Base-by-base conservation (phyloP, 2,113 vertebrate genomes). In the Apaloderma vittatum region DNA sequence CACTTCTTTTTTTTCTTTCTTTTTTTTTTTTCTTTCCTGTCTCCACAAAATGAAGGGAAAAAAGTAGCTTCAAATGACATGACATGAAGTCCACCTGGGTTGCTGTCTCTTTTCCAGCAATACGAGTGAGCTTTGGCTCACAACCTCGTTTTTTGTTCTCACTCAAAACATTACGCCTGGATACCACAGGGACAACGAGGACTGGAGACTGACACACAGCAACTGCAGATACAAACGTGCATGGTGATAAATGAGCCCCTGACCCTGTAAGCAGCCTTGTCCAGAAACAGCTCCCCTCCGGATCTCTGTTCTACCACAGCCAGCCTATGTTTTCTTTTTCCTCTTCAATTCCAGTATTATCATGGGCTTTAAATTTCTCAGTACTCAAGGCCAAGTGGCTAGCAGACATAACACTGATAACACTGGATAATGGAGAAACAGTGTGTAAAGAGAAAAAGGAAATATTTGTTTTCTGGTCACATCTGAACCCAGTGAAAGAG, bases 361-460 rank as follows among this genome's bases (percentile, higher is more conserved):
- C 23, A 26, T 19, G 24, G 36, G 8, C 30, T 91, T 90, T 58
- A 55, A 36, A 22, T 80, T 87, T 74, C 65, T 77, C 48, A 48
- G 0, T 74, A 65, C 46, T 92, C 52, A 83, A 95, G 57, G 61
- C 8, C 54, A 67, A 78, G 32, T 8, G 5, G 36, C 46, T 63
- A 59, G 55, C 59, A 91, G 90, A 88, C 92, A 86, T 70, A 97
- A 93, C 74, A 81, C 3, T 81, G 80, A 88, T 90, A 97, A 58
- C 15, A 29, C 15, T 76, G 0, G 0, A 43, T 49, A 73, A 76
- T 34, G 48, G 81, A 48, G 29, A 74, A 96, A 79, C 19, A 37
- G 2, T 6, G 12, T 71, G 24, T 17, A 43, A 72, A 84, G 32
- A 24, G 59, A 57, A 36, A 78, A 93, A 48, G 9, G 23, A 75